Evolutionary conservation across 2,113 vertebrate species (phyloP), one percentile per base, ranked within the genome.

Genomic region (Caretta caretta): DNA sequence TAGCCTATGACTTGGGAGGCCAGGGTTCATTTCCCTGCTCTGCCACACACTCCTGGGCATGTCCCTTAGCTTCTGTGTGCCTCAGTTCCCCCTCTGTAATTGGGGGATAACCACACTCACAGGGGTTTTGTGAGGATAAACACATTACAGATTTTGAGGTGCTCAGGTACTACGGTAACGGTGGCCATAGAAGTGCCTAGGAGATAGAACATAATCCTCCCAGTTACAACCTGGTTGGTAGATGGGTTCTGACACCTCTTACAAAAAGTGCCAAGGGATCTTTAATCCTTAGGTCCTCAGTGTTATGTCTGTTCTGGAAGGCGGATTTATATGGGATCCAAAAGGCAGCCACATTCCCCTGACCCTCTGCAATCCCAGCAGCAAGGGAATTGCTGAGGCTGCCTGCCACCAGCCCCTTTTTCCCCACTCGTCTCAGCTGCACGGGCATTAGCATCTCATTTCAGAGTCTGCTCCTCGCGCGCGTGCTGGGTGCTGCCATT

Each of bases 401-500:
- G 22, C 22, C 42, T 46, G 12, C 75, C 42, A 7, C 10, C 38
- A 35, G 5, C 90, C n/a, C 81, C 38, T 19, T 4, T 25, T n/a
- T 84, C 22, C 17, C 25, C 35, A 19, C 8, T 3, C n/a, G 11
- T 89, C 29, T 75, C 59, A 12, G 59, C 83, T 46, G 0, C 19
- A 72, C 72, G 46, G 5, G 51, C 62, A 20, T 82, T 19, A 75
- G 7, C 17, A 48, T 82, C 84, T 89, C 38, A 20, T 7, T 87
- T 79, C 57, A 81, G 48, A 0, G 0, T 4, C 46, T 93, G 49
- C 1, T 89, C 84, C 54, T 57, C 27, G 80, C 25, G 59, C 25
- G 42, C 25, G 59, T 22, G 42, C 13, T 54, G 54, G 59, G 48
- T 82, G 87, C 85, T 94, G 85, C 78, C 80, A 59, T 89, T 97